A percentile compares a stretch with the other conserved stretches of the same genome.
Conservation (phyloP, 2,113 vertebrate species). For the Carassius carassius region DNA sequence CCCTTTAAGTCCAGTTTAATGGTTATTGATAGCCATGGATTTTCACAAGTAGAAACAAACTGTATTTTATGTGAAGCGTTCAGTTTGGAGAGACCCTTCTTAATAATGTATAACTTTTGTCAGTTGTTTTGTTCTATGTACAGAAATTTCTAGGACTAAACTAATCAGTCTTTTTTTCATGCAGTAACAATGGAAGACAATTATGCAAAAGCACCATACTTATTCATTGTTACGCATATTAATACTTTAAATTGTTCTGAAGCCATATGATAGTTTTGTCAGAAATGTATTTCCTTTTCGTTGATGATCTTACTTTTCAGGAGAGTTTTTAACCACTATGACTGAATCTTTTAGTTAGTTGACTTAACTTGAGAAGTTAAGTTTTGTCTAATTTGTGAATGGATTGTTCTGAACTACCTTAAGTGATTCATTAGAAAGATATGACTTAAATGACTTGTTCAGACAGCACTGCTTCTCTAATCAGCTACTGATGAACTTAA, state of each 20-base stretch:
- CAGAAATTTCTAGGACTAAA: neutral
- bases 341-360: neutral
- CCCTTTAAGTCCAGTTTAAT: neutral
- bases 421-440: neutral
- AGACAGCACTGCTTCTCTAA: neutral
- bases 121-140: neutral
- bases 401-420: neutral
- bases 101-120: neutral
- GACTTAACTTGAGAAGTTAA: neutral
- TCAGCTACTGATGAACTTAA: neutral
- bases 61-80: conserved; percentile 22
- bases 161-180: neutral
- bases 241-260: neutral
- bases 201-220: neutral
- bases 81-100: neutral
- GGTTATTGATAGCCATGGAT: conserved; percentile 10
- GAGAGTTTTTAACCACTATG: neutral
- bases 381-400: neutral
- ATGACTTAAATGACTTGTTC: neutral
- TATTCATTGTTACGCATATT: neutral
- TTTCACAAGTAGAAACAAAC: neutral
- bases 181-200: neutral
- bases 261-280: neutral
- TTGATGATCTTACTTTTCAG: neutral
- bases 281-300: neutral